Evolutionary conservation across 2,113 vertebrate species (phyloP), one percentile per base, ranked within the genome.

Genomic region (Mungos mungo): DNA sequence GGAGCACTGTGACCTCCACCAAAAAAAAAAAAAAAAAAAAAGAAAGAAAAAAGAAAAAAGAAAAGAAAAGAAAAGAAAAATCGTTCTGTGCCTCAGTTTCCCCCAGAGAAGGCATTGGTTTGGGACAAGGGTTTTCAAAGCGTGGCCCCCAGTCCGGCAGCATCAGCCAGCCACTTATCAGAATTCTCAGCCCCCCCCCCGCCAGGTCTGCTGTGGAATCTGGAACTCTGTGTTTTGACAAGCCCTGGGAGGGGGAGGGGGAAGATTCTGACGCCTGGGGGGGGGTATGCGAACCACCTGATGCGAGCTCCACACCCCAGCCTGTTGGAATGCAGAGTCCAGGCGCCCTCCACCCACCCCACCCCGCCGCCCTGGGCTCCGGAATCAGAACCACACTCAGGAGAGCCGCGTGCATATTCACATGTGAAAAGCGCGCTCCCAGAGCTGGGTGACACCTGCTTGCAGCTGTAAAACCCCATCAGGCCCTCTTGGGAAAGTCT

Each of bases 401-500:
- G 3, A 33, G 68, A 21, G 5, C 60, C 4, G 0, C 0, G 7
- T 11, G 29, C 69, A 4, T 9, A 33, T 35, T 57, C 54, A 35
- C 69, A 13, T 68, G 15, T 68, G 81, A n/a, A 93, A 76, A 63
- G 81, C 13, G 0, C 31, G 33, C 72, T 12, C 77, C 31, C 9
- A 18, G 79, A 41, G 63, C 41, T 1, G 2, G 45, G 19, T 12
- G 71, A 79, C 71, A 3, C 54, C 69, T 72, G 95, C 69, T 57
- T 4, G 41, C 21, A 25, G 80, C 88, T 60, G 3, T 88, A 60
- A 92, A 97, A 69, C 76, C 68, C 74, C 6, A n/a, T 31, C 27
- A 8, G 54, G 69, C 33, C 10, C 83, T 93, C 88, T 84, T 54
- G 77, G 85, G 91, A 80, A 88, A 95, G 88, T 72, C 95, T 52